Evolutionary conservation across 2,113 vertebrate species (phyloP).

Genomic region (Mirza zaza): DNA sequence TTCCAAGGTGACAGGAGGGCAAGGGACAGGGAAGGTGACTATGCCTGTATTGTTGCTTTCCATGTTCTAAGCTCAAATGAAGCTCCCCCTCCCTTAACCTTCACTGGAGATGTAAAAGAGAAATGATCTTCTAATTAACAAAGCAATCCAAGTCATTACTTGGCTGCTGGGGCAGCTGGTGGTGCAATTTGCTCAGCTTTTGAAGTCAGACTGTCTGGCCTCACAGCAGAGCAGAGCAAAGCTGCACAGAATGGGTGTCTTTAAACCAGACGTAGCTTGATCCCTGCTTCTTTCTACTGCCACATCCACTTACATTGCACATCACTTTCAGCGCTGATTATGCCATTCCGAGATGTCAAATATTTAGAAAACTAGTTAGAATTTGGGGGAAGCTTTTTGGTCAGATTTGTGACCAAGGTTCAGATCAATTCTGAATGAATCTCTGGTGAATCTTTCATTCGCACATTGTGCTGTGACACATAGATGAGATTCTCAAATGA

Average conservation of each 20-base stretch:
- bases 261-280: neutral
- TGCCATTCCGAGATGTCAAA: neutral
- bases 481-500: neutral
- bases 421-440: neutral
- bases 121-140: constrained; percentile 11
- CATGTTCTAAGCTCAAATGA: neutral
- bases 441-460: neutral
- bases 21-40: neutral
- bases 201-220: neutral
- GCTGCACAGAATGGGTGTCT: neutral
- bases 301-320: neutral
- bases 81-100: neutral
- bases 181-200: neutral
- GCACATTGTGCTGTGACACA: neutral
- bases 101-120: neutral
- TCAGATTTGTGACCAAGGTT: neutral
- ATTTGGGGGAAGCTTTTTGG: neutral
- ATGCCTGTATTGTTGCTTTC: neutral
- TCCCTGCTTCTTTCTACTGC: neutral
- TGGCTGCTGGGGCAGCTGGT: neutral
- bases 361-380: neutral
- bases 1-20: neutral
- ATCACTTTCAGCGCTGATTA: neutral
- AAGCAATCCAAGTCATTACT: neutral
- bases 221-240: neutral